Evolutionary conservation across 2,888 invertebrate genomes (phyloP).

Genomic region (Baccha elongata): DNA sequence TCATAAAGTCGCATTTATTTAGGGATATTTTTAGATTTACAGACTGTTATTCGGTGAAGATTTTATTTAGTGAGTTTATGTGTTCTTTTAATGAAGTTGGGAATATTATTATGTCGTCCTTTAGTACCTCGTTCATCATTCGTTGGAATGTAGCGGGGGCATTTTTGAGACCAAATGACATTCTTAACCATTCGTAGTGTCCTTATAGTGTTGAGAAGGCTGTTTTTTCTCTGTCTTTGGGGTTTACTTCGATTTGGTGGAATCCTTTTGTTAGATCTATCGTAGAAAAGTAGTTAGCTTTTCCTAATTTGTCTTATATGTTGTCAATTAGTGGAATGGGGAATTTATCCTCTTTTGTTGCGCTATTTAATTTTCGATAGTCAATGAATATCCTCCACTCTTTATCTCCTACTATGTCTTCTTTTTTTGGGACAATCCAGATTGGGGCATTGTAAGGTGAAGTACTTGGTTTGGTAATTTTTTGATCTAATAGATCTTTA

Average conservation of each 20-base stretch:
- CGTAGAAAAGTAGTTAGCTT: slow-evolving; percentile 14
- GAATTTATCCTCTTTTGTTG: slow-evolving; percentile 14
- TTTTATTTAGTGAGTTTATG: neutral
- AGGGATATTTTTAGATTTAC: neutral
- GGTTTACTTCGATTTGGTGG: slow-evolving; percentile 28
- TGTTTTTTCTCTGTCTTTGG: slow-evolving; percentile 14
- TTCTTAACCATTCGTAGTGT: too few species aligned
- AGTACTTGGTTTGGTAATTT: slow-evolving; percentile 26
- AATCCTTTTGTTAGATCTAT: slow-evolving; percentile 16
- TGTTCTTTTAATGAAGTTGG: neutral
- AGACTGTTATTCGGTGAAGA: neutral
- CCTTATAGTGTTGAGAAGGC: slow-evolving; percentile 24
- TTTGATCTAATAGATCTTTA: slow-evolving; percentile 28
- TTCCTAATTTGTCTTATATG: neutral
- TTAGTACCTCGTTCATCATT: too few species aligned
- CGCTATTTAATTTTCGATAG: neutral
- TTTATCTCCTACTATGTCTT: neutral
- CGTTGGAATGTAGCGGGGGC: too few species aligned
- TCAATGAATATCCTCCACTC: slow-evolving; percentile 1
- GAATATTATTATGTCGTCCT: neutral
- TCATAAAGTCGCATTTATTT: neutral
- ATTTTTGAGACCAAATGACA: too few species aligned
- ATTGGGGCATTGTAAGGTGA: slow-evolving; percentile 42
- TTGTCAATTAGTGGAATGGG: neutral
- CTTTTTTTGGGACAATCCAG: neutral